These are phyloP conservation scores for Taeniopygia guttata DNA, from an alignment of 2,797 vertebrate genomes.

Conservation along the genomic window DNA sequence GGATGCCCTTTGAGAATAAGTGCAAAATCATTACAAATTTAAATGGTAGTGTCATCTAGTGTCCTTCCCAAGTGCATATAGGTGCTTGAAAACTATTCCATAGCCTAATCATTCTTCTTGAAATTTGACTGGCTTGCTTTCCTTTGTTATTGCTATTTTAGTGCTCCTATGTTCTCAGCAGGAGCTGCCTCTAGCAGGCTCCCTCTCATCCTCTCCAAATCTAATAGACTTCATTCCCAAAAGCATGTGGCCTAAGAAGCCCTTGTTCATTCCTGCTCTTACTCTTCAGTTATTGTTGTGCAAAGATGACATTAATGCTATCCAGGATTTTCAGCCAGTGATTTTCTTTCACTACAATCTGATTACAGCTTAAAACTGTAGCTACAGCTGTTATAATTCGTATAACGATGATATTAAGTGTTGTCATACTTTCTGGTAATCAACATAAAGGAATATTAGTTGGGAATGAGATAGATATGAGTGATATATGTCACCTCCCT, in stretches of 20 bases:
- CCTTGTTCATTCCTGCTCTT: not conserved
- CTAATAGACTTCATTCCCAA: not conserved
- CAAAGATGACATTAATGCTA: not conserved
- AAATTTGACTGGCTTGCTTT: not conserved
- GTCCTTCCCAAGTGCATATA: not conserved
- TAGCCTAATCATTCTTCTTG: not conserved
- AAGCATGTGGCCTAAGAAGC: not conserved
- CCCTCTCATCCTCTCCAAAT: not conserved
- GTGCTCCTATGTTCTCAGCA: not conserved
- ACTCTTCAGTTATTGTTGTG: not conserved
- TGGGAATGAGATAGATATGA: not conserved
- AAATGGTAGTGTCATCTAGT: not conserved
- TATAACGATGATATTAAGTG: not conserved
- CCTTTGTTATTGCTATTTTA: not conserved
- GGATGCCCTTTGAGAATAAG: not conserved
- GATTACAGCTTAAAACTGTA: not conserved
- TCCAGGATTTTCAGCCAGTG: not conserved
- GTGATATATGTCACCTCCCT: not conserved
- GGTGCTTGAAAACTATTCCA: not conserved
- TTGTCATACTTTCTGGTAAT: not conserved
- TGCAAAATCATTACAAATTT: not conserved
- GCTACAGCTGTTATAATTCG: not conserved
- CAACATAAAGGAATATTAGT: not conserved
- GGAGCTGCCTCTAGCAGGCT: not conserved
- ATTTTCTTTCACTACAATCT: not conserved